phyloP scores from a whole-genome alignment of 2,113 vertebrate genomes.

The Suricata suricatta region DNA sequence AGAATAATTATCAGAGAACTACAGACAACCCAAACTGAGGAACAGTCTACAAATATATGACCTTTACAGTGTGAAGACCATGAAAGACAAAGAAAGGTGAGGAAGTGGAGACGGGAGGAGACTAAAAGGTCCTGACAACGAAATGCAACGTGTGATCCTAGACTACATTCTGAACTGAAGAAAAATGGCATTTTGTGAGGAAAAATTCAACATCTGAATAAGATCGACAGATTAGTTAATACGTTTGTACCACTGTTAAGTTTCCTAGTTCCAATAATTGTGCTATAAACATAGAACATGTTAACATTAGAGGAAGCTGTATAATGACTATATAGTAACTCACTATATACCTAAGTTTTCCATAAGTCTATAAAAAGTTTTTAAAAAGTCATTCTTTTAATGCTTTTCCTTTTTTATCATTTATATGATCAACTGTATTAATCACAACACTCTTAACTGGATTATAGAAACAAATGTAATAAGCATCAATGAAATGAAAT shows the following conservation, averaged over 20 bases:
- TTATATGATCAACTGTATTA: not conserved
- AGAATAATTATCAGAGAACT: not conserved
- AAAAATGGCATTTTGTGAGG: not conserved
- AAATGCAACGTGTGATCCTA: not conserved
- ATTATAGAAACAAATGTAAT: not conserved
- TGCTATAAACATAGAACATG: not conserved
- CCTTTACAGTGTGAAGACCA: not conserved
- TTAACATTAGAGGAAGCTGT: not conserved
- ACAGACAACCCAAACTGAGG: not conserved
- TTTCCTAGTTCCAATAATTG: not conserved
- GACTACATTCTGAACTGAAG: not conserved
- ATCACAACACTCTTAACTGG: not conserved
- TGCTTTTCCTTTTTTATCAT: slow-evolving; percentile 30
- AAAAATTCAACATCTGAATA: not conserved
- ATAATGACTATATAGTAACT: not conserved
- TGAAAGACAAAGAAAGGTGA: not conserved
- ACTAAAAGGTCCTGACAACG: not conserved
- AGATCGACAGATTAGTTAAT: not conserved
- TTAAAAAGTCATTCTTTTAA: slow-evolving; percentile 40
- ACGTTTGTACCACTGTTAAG: not conserved
- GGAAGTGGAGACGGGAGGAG: not conserved
- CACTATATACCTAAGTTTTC: not conserved
- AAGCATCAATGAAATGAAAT: slow-evolving; percentile 16
- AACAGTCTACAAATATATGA: not conserved
- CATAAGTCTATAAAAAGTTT: not conserved